Base-by-base conservation (phyloP, 2,797 vertebrate genomes). In the Siniperca obscura region DNA sequence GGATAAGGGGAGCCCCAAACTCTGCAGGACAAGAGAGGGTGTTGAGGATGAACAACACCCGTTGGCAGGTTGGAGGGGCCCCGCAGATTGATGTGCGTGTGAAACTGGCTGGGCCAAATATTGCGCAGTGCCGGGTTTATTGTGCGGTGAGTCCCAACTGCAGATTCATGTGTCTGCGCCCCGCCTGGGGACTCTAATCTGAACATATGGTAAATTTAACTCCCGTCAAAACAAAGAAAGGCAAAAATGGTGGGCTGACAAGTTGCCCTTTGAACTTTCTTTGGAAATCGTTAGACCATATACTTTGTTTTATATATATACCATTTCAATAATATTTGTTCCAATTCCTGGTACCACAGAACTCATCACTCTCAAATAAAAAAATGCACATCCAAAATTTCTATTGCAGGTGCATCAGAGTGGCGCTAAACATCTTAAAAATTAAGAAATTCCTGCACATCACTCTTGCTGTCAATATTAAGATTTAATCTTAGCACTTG, bases 1-100 rank as follows among this genome's bases (percentile, higher is more conserved):
- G 56, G 82, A 70, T 59, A 34, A 69, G 71, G 50, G 78, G 71
- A 83, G 69, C 85, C 88, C 86, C 69, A 67, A 22, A 34, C 87
- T 52, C 88, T 52, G 81, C 82, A 76, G 85, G 85, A 65, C 38
- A 14, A 73, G 77, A 83, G 60, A 59, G 7, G 73, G 57, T 64
- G 75, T 69, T 78, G 50, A 72, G 69, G 76, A 62, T 85, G 60
- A 90, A 90, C 87, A 90, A 89, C 84, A 84, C 86, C 62, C 59
- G 21, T 77, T 89, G 92, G 80, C 89, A 90, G 85, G 75, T 70
- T 73, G 84, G 71, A 71, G 90, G 89, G 79, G 89, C 76, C 85
- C 36, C 65, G 0, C 76, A 90, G 90, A 93, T 92, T 93, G 87
- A 94, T 93, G 91, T 84, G 72, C 48, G 82, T 94, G 93, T 95